Percentiles rank a stretch among this genome's conserved stretches.
phyloP scores from a whole-genome alignment of 2,888 invertebrate genomes.

The Brenthis daphne region DNA sequence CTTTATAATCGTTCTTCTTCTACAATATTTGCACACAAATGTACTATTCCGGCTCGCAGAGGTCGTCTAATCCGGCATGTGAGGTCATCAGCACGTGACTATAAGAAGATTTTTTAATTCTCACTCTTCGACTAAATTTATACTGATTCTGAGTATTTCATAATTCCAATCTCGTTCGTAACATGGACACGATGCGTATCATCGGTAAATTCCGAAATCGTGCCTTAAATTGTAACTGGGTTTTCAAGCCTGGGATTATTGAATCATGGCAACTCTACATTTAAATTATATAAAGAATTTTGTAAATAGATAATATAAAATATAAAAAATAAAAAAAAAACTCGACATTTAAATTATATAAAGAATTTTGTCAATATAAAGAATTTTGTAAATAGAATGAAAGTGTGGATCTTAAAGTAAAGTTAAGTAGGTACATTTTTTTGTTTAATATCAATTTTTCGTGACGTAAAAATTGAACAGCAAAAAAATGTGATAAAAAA shows the following conservation, averaged over 20 bases:
- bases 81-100: slow-evolving; percentile 61
- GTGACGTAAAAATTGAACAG: no score
- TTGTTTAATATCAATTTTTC: no score
- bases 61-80: slow-evolving; percentile 66
- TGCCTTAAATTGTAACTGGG: not conserved
- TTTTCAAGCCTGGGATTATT: not conserved
- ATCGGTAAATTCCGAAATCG: slow-evolving; percentile 24
- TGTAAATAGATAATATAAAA: no score
- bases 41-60: slow-evolving; percentile 46
- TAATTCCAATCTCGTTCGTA: slow-evolving; percentile 11
- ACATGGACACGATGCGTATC: slow-evolving; percentile 10
- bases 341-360: no score
- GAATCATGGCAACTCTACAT: not conserved
- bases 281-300: no score
- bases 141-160: slow-evolving; percentile 27
- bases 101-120: slow-evolving; percentile 45
- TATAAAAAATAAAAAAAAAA: no score
- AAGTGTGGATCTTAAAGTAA: no score
- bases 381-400: no score
- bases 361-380: no score
- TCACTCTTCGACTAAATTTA: slow-evolving; percentile 30
- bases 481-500: no score
- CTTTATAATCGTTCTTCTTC: not conserved
- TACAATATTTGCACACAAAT: slow-evolving; percentile 11
- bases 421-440: no score